Conservation (phyloP, 30 jellyfish, hydroid and myxozoan genomes). For the Rhopilema esculentum region DNA sequence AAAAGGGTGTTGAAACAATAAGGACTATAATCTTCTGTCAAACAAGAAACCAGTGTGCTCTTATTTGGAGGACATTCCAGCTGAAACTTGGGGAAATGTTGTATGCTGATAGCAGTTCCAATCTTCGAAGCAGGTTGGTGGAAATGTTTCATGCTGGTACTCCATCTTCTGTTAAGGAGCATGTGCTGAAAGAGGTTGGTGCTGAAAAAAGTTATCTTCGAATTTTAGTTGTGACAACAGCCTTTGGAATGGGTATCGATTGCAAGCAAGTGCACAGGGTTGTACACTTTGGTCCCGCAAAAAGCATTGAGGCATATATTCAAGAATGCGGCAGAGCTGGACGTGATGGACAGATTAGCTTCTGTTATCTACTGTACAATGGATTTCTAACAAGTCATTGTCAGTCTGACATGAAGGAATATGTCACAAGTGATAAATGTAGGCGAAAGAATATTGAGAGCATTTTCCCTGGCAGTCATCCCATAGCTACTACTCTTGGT, state of each 20-base stretch:
- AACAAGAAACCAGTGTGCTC: constrained; percentile 44
- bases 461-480: constrained; percentile 29
- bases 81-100: constrained; percentile 7
- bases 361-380: constrained; percentile 34
- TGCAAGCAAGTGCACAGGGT: constrained; percentile 39
- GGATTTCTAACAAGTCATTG: constrained; percentile 36
- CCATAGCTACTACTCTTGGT: constrained; percentile 1
- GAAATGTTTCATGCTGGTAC: constrained; percentile 75
- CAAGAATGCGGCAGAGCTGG: constrained; percentile 74
- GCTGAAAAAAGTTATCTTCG: constrained; percentile 2
- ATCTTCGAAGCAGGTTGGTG: constrained; percentile 24
- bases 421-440: constrained; percentile 17
- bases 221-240: constrained; percentile 30
- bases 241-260: constrained; percentile 72
- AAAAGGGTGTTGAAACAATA: background rate
- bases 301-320: constrained; percentile 31
- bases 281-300: constrained; percentile 68
- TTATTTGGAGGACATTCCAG: constrained; percentile 37
- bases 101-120: background rate
- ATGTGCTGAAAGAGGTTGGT: constrained; percentile 20
- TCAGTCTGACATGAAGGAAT: constrained; percentile 33
- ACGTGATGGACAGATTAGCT: constrained; percentile 41
- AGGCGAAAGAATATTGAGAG: constrained; percentile 16
- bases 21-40: constrained; percentile 51
- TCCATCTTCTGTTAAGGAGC: constrained; percentile 36